phyloP scores from a whole-genome alignment of 2,113 vertebrate species.

The Phalacrocorax brasilianus region DNA sequence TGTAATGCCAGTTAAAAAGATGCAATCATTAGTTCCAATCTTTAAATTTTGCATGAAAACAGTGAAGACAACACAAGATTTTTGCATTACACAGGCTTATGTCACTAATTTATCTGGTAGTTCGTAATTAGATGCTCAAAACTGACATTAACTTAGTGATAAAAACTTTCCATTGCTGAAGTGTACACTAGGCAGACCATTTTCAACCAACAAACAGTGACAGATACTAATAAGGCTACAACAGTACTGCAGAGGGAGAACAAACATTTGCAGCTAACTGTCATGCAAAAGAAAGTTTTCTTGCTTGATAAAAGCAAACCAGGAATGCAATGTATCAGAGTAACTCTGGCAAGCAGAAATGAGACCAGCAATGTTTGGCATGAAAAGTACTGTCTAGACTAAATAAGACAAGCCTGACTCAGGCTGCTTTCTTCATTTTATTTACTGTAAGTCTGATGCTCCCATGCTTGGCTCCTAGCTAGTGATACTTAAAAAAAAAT shows the following conservation, averaged over 20 bases:
- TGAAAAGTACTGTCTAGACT: constrained; percentile 37
- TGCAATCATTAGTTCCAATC: background rate
- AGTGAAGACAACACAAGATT: background rate
- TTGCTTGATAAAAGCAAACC: constrained; percentile 7
- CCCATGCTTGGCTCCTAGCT: background rate
- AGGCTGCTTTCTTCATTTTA: constrained; percentile 34
- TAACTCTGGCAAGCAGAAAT: constrained; percentile 36
- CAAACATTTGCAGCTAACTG: background rate
- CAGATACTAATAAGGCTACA: background rate
- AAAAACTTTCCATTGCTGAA: background rate
- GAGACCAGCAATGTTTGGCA: background rate
- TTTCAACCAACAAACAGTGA: background rate
- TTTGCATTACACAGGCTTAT: background rate
- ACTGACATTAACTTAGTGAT: background rate
- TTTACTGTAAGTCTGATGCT: constrained; percentile 33
- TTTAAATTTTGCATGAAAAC: background rate
- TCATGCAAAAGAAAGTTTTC: constrained; percentile 12
- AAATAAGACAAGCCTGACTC: constrained; percentile 47
- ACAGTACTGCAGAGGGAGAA: background rate
- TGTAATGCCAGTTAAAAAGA: background rate
- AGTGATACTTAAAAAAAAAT: background rate
- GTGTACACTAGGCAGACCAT: background rate
- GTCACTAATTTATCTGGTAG: background rate
- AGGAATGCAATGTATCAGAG: background rate
- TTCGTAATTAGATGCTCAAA: background rate